Evolutionary conservation across 1,140 invertebrate genomes (phyloP).

Genomic region (Paraescarpia echinospica): DNA sequence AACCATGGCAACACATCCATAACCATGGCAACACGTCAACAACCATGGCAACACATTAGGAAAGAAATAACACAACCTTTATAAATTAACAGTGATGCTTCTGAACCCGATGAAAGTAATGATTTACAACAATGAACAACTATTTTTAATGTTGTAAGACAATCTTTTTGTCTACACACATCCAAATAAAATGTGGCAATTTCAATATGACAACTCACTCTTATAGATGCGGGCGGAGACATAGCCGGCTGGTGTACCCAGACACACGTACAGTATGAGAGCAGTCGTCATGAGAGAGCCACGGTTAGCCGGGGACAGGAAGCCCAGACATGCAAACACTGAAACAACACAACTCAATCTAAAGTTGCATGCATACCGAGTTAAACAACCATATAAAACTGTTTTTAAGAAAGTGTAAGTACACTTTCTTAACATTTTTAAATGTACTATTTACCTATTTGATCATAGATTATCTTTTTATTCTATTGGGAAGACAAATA

Average conservation of each 20-base stretch:
- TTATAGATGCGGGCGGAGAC: slow-evolving; percentile 95
- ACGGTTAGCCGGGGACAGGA: slow-evolving; percentile 96
- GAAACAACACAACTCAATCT: slow-evolving; percentile 34
- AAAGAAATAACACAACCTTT: no score
- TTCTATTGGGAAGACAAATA: no score
- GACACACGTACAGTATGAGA: slow-evolving; percentile 87
- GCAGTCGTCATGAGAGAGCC: slow-evolving; percentile 98
- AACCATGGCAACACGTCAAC: background rate
- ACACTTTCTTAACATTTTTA: no score
- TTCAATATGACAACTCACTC: slow-evolving; percentile 61
- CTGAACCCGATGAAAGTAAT: no score
- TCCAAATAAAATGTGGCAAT: background rate
- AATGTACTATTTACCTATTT: no score
- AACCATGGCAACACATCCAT: background rate
- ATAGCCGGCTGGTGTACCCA: slow-evolving; percentile 94
- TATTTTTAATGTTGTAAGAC: no score
- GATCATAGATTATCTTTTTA: no score
- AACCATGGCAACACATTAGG: background rate
- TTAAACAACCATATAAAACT: background rate
- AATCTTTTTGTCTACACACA: no score
- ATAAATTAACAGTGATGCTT: no score
- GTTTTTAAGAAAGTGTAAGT: no score
- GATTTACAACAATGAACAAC: no score
- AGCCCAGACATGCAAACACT: slow-evolving; percentile 96
- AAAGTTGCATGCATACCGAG: background rate